phyloP scores from a whole-genome alignment of 1,140 invertebrate genomes.

The Magallana gigas region DNA sequence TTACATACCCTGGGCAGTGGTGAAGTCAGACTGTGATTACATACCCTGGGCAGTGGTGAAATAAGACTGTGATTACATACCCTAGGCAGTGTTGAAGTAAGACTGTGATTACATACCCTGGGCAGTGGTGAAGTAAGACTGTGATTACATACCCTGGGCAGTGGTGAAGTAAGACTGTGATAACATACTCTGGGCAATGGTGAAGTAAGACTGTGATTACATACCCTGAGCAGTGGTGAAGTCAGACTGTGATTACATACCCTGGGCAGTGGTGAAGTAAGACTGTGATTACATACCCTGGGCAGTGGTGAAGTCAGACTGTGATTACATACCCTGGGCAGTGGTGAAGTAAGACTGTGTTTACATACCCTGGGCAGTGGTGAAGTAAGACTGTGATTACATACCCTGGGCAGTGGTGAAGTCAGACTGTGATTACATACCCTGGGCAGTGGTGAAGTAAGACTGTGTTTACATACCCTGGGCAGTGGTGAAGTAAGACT shows the following conservation, averaged over 20 bases:
- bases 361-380: neutral
- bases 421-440: too few species aligned
- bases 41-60: too few species aligned
- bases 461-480: too few species aligned
- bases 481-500: neutral
- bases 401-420: too few species aligned
- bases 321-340: neutral
- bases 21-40: neutral
- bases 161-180: neutral
- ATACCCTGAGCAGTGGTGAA: too few species aligned
- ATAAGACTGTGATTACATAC: too few species aligned
- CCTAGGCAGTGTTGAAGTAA: too few species aligned
- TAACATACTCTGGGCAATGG: neutral
- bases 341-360: neutral
- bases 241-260: too few species aligned
- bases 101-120: too few species aligned
- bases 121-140: neutral
- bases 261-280: too few species aligned
- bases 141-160: neutral
- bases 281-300: too few species aligned
- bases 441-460: too few species aligned
- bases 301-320: neutral
- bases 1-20: neutral
- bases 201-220: constrained; percentile 43
- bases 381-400: constrained; percentile 43